These are phyloP conservation scores for Panagrolaimus sp. DNA, from an alignment of 1,140 invertebrate species.

Conservation along the genomic window DNA sequence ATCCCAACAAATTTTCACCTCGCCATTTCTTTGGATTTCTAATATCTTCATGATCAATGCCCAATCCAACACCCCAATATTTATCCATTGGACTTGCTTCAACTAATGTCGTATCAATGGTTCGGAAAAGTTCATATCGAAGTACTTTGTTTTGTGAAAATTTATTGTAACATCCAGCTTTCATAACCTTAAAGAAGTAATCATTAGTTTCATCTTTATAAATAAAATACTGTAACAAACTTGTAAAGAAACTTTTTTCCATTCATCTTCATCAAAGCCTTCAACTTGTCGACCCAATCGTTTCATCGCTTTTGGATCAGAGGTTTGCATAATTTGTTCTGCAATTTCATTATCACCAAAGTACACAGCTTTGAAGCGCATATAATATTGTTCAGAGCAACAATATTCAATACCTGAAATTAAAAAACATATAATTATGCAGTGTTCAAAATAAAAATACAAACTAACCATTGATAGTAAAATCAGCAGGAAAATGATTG, in stretches of 20 bases:
- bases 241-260: conserved; percentile 25
- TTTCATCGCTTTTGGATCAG: conserved; percentile 31
- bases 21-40: conserved; percentile 25
- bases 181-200: conserved; percentile 23
- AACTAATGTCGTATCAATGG: conserved; percentile 26
- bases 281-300: conserved; percentile 21
- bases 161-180: conserved; percentile 22
- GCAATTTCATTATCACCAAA: conserved; percentile 27
- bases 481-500: conserved; percentile 30
- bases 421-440: not conserved
- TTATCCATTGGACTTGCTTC: conserved; percentile 27
- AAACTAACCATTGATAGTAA: not conserved
- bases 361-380: conserved; percentile 25
- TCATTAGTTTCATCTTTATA: not conserved
- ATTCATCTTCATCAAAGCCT: conserved; percentile 21
- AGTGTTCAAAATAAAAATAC: not conserved
- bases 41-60: conserved; percentile 21
- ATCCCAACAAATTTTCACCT: conserved; percentile 25
- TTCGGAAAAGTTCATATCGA: conserved; percentile 26
- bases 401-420: conserved; percentile 22
- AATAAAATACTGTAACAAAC: conserved; percentile 18
- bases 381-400: conserved; percentile 37
- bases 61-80: conserved; percentile 30
- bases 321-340: conserved; percentile 19
- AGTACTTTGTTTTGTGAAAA: conserved; percentile 27